Conservation (phyloP, 1,140 invertebrate species). For the Oryctes rhinoceros region DNA sequence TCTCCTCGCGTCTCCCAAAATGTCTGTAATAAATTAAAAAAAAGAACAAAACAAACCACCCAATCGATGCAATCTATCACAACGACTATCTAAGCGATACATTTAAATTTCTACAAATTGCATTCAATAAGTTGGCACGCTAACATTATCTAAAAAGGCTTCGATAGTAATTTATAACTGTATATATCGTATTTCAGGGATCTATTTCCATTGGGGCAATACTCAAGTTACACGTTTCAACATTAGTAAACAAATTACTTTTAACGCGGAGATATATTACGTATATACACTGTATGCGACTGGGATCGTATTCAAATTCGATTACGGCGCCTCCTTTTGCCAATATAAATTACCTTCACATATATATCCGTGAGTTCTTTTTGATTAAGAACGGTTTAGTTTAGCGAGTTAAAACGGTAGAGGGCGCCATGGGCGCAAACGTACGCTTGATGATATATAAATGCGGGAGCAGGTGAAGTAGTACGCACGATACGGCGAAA, state of each 20-base stretch:
- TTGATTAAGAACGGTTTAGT: slow-evolving; percentile 22
- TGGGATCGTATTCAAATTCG: neutral
- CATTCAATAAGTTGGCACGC: too few species aligned
- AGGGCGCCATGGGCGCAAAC: neutral
- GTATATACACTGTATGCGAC: neutral
- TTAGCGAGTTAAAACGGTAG: neutral
- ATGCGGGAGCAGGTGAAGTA: neutral
- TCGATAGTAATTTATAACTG: too few species aligned
- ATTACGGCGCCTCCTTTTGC: slow-evolving; percentile 2
- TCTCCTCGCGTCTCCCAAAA: too few species aligned
- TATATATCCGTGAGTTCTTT: slow-evolving; percentile 15
- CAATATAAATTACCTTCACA: slow-evolving; percentile 19
- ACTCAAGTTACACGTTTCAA: neutral
- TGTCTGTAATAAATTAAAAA: too few species aligned
- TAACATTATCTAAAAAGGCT: too few species aligned
- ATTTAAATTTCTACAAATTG: too few species aligned
- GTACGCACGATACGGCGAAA: neutral
- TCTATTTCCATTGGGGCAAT: neutral
- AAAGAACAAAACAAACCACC: too few species aligned
- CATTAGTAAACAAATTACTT: slow-evolving; percentile 18
- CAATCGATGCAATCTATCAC: too few species aligned
- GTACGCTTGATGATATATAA: slow-evolving; percentile 1
- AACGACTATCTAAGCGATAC: too few species aligned
- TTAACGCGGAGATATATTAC: neutral
- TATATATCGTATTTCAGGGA: too few species aligned